Base-by-base conservation (phyloP, 2,888 invertebrate species). In the Brenthis ino region DNA sequence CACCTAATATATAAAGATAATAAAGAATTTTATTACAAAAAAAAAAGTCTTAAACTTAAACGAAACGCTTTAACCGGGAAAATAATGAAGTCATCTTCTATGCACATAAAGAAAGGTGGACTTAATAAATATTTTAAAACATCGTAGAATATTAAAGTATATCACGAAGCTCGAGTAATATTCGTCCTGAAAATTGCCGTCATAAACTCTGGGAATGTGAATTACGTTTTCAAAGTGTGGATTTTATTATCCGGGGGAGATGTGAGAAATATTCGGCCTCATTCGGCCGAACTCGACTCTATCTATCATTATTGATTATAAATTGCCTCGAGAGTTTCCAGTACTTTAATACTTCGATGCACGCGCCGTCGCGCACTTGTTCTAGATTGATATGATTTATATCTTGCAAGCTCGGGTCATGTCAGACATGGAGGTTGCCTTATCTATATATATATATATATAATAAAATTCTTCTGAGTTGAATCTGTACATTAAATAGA, bases 291-390 rank as follows among this genome's bases (percentile, higher is more conserved):
- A 78, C 82, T 79, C 74, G 74, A 69, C 74, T 72, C 83, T 79
- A 89, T 91, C 87, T 84, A 88, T 91, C 91, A 90, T 87, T 82
- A 88, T 89, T 85, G 87, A 86, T 91, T 89, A 89, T 91, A 90
- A 90, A 91, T 90, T 89, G 90, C 86, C 37, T 86, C 85, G 78
- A 80, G 79, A 84, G 85, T 86, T 88, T 82, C 80, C 84, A 77
- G 78, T 80, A 80, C 75, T 76, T 74, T 71, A 72, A 70, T 74
- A 72, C 72, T 74, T 74, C 70, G 74, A 76, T 57, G 57, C 63
- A 66, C 66, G 71, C 78, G 77, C 76, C 70, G 77, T 74, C 79
- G 72, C 68, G 72, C 51, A 51, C 50, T 76, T 70, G 75, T 75
- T 77, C 67, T 70, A 74, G 78, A 80, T 80, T 79, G 80, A 80